phyloP scores from a whole-genome alignment of 2,797 vertebrate species.

The Anabas testudineus region DNA sequence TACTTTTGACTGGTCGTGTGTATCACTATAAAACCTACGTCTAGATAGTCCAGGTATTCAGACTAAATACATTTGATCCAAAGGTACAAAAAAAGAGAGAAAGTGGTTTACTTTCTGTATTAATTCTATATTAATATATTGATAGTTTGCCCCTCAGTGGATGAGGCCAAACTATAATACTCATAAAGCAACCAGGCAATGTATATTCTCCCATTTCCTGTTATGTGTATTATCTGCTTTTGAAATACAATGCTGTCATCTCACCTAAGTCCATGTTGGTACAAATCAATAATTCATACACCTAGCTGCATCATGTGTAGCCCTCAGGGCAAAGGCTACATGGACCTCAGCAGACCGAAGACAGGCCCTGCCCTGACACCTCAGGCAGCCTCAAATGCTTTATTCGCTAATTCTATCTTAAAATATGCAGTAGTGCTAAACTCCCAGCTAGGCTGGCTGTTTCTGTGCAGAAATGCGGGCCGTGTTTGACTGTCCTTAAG shows the following conservation, averaged over 20 bases:
- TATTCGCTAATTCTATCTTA: constrained; percentile 54
- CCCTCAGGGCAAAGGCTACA: constrained; percentile 32
- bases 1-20: too few species aligned
- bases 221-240: constrained; percentile 7
- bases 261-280: constrained; percentile 24
- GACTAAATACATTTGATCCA: not conserved
- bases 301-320: constrained; percentile 35
- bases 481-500: constrained; percentile 70
- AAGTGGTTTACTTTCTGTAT: not conserved
- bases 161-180: not conserved
- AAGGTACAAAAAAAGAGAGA: not conserved
- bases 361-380: constrained; percentile 27
- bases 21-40: too few species aligned
- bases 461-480: constrained; percentile 53
- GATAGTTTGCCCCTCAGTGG: not conserved
- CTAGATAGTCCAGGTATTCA: not conserved
- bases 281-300: constrained; percentile 26
- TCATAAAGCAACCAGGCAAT: constrained; percentile 1
- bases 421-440: constrained; percentile 62
- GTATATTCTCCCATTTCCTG: not conserved
- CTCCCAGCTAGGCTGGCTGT: constrained; percentile 59
- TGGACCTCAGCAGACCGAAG: constrained; percentile 28
- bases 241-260: constrained; percentile 12
- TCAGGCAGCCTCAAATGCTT: constrained; percentile 42
- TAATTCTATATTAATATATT: too few species aligned